Base-by-base conservation (phyloP, 2,888 invertebrate species). In the Anthrax anthrax region DNA sequence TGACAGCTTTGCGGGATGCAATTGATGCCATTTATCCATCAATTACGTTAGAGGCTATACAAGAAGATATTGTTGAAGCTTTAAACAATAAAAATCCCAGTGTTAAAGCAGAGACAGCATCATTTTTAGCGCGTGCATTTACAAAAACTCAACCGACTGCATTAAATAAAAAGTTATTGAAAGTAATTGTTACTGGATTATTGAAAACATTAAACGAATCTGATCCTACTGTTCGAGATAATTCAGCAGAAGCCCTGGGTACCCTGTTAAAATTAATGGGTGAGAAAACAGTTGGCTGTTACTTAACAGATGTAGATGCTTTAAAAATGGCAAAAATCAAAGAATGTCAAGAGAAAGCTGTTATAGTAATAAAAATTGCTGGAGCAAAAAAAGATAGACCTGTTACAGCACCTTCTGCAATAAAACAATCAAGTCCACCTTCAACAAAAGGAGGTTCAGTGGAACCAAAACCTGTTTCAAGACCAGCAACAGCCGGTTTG, bases 271-370 rank as follows among this genome's bases (percentile, higher is more conserved):
- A 94, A 67, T 76, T 95, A 5, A 85, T 96, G 13, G 88, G 95
- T 2, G 96, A 97, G 60, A 94, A 92, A 66, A 78, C 81, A 37
- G 80, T 97, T 48, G 75, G 76, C 40, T 86, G 90, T 0, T 88
- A 90, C 61, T 74, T 96, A 18, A 78, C 80, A 2, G 96, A 96
- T 62, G 67, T 97, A 1, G 97, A 98, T 62, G 77, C 79, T 38
- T 69, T 94, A 29, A 97, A 96, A 69, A 84, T 94, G 77, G 77
- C 81, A 40, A 97, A 95, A 72, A 84, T 97, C 41, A 91, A 90
- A 65, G 97, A 97, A 63, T 87, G 79, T 59, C 84, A 84, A 56
- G 94, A 96, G 43, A 95, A 94, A 68, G 92, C 92, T 34, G 87
- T 89, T 43, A 84, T 91, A 47, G 73, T 78, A 53, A 80, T 85